Evolutionary conservation across 2,797 vertebrate species (phyloP), one percentile per base, ranked within the genome.

Genomic region (Thamnophis elegans): DNA sequence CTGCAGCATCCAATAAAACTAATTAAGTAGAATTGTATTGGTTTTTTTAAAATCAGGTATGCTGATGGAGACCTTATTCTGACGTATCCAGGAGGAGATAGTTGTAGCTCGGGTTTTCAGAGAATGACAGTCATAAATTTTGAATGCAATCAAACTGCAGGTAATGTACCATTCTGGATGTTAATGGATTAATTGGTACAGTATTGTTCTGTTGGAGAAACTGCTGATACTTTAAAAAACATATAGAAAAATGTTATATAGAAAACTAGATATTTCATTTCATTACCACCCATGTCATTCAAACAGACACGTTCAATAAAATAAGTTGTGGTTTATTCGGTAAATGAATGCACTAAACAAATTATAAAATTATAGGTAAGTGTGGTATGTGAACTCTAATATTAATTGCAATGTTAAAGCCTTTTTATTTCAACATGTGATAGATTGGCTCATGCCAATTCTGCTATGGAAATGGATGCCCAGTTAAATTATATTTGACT

Each of bases 41-140:
- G 32, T 55, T 55, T 55, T 58, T 86, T 58, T 90, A n/a, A 89
- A 90, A 47, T 90, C 73, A 99, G 99, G 20, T 99, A 99, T 78
- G 99, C 99, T 0, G 99, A 99, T 85, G 99, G 99, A 18, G 99
- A 99, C 95, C 98, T 99, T 94, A 99, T 98, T 92, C 97, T 99
- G 90, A 98, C 98, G 91, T 99, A 99, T 94, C 98, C 97, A 0
- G 98, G 98, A 3, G 99, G 99, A 0, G 97, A 92, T 5, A 95
- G 68, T 0, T 99, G 99, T 95, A 99, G 98, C 93, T 98, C 98
- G 0, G 99, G 98, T 91, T 99, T 99, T 95, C 98, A 98, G 97
- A 98, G 99, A 90, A 99, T 99, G 99, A 99, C 98, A 13, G 98
- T 99, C 93, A 99, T 99, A 94, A 99, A 98, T 97, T 99, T 99